These are phyloP conservation scores for Mormoops blainvillei DNA, from an alignment of 2,113 vertebrate genomes.

Conservation along the genomic window DNA sequence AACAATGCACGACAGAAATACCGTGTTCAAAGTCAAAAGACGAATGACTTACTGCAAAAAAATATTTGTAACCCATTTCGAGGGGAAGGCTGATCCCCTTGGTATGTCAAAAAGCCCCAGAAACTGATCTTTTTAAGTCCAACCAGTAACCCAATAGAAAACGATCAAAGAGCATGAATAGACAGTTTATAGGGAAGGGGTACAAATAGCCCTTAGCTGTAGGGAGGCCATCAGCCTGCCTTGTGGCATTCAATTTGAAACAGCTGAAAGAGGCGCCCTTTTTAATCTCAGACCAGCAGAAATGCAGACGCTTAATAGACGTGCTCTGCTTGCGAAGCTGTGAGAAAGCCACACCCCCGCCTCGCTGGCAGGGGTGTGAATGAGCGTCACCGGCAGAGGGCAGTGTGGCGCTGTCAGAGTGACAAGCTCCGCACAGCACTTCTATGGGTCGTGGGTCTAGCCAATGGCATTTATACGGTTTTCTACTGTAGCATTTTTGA, in stretches of 20 bases:
- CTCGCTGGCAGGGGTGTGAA: accelerated
- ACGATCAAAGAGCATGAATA: neutral
- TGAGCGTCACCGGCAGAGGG: neutral
- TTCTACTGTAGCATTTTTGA: neutral
- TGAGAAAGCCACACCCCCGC: accelerated
- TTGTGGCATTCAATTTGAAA: neutral
- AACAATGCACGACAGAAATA: neutral
- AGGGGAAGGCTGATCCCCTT: neutral
- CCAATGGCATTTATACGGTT: neutral
- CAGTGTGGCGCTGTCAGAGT: accelerated
- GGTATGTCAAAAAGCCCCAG: neutral
- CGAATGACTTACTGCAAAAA: neutral
- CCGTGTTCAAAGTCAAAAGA: neutral
- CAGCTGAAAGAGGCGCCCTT: neutral
- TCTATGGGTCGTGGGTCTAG: accelerated
- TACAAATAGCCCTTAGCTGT: accelerated
- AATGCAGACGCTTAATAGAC: no score
- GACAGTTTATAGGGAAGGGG: neutral
- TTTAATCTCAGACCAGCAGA: no score
- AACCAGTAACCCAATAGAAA: neutral
- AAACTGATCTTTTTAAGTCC: neutral
- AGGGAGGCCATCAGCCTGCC: accelerated
- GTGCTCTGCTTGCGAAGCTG: accelerated
- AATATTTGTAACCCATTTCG: accelerated
- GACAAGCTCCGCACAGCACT: neutral